Conservation (phyloP, 2,888 invertebrate species). For the Ashinkailepas kermadecensis region DNA sequence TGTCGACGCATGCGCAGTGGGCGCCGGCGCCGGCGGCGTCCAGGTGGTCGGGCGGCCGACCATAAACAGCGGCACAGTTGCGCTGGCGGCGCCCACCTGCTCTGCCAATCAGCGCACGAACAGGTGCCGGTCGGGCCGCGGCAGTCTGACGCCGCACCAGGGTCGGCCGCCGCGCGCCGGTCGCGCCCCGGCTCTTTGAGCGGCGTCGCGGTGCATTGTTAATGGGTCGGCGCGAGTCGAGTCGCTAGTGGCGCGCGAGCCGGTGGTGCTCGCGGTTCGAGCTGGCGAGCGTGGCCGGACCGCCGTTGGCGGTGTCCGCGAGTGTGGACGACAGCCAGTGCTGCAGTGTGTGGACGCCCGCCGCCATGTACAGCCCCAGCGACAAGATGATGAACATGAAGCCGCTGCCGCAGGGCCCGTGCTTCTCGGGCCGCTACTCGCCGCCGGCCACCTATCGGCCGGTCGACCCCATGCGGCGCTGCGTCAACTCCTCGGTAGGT, state of each 20-base stretch:
- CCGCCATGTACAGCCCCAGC: conserved; percentile 11
- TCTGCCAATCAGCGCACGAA: neutral
- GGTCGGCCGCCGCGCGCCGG: neutral
- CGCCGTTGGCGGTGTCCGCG: neutral
- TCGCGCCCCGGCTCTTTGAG: neutral
- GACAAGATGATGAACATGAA: conserved; percentile 19
- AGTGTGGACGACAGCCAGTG: too few relatives aligned
- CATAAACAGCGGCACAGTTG: neutral
- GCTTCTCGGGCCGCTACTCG: conserved; percentile 7
- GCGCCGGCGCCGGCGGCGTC: neutral
- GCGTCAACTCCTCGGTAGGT: conserved; percentile 1
- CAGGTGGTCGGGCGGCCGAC: neutral
- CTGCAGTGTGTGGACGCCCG: neutral
- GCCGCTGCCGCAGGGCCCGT: conserved; percentile 13
- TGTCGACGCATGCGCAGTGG: neutral
- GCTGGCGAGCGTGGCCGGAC: neutral
- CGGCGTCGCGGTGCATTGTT: neutral
- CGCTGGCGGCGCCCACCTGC: conserved; percentile 1
- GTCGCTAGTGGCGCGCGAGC: neutral
- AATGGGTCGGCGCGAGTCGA: neutral
- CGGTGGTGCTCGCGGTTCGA: too few relatives aligned
- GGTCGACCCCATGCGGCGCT: conserved; percentile 8
- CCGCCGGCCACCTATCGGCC: conserved; percentile 1
- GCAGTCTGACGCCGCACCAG: neutral
- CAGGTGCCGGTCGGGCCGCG: neutral